Conservation (phyloP, 2,113 vertebrate species). For the Alethe diademata region DNA sequence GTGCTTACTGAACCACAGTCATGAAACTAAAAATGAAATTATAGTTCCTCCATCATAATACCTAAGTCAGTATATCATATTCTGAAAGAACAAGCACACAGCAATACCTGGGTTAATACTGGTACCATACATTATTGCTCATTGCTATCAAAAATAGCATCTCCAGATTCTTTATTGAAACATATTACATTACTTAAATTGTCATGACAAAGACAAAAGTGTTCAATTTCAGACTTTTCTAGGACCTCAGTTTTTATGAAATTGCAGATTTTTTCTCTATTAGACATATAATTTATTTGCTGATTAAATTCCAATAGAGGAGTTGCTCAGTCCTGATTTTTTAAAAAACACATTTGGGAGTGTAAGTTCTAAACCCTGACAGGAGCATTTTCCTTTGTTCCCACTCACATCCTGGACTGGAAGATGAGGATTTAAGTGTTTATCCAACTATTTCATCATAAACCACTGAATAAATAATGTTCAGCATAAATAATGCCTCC, state of each 20-base stretch:
- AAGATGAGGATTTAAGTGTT: neutral
- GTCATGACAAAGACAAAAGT: slow-evolving; percentile 45
- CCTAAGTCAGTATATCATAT: slow-evolving; percentile 11
- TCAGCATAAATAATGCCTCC: neutral
- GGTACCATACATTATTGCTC: slow-evolving; percentile 8
- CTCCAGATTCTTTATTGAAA: slow-evolving; percentile 48
- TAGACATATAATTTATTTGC: slow-evolving; percentile 13
- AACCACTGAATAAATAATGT: neutral
- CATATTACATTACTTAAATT: slow-evolving; percentile 25
- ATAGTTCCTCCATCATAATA: neutral
- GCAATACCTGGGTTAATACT: slow-evolving; percentile 28
- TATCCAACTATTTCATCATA: slow-evolving; percentile 8
- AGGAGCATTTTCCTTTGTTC: neutral
- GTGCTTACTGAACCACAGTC: slow-evolving; percentile 25
- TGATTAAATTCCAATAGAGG: slow-evolving; percentile 23
- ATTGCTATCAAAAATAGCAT: slow-evolving; percentile 14
- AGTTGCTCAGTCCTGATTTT: neutral
- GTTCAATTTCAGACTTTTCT: slow-evolving; percentile 39
- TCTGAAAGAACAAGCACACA: slow-evolving; percentile 21
- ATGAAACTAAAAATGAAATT: slow-evolving; percentile 43
- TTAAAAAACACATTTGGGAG: neutral
- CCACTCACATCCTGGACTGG: neutral
- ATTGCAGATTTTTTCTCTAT: neutral
- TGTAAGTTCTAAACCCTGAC: neutral
- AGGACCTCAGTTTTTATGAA: slow-evolving; percentile 26